Conservation (phyloP, 2,113 vertebrate genomes). For the Aepyceros melampus region DNA sequence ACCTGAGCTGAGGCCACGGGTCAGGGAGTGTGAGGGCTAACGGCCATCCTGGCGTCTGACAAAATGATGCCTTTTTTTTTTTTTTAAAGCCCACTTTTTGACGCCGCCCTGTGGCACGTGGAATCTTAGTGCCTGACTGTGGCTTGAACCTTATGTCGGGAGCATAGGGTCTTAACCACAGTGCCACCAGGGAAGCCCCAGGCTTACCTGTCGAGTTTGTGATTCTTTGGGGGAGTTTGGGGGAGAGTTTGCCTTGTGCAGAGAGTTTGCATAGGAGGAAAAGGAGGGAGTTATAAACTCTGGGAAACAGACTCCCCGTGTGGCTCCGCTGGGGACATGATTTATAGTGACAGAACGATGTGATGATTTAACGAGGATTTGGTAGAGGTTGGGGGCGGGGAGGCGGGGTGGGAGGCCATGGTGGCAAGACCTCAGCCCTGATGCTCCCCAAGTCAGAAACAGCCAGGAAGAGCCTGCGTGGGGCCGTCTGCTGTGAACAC, state of each 20-base stretch:
- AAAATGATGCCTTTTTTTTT: not conserved
- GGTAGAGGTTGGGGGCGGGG: rapidly evolving
- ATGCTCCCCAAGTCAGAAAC: not conserved
- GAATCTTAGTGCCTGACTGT: not conserved
- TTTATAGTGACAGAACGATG: not conserved
- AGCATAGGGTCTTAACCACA: not conserved
- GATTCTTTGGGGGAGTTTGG: not conserved
- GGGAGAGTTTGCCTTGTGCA: not conserved
- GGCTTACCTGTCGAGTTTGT: not conserved
- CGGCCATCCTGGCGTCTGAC: not conserved
- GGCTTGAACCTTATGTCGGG: not conserved
- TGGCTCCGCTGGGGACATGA: not conserved
- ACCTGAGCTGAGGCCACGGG: not conserved
- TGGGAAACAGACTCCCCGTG: not conserved
- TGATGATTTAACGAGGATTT: no score
- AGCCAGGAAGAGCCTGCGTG: rapidly evolving
- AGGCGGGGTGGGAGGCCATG: not conserved
- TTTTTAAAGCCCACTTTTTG: not conserved
- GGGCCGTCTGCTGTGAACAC: rapidly evolving
- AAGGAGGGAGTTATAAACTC: not conserved
- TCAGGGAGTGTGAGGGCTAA: no score
- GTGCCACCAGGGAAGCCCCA: not conserved
- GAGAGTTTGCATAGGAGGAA: not conserved
- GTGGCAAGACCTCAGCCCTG: not conserved
- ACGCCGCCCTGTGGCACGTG: not conserved